Conservation (phyloP, 2,113 vertebrate genomes). For the Sinocyclocheilus rhinocerous region DNA sequence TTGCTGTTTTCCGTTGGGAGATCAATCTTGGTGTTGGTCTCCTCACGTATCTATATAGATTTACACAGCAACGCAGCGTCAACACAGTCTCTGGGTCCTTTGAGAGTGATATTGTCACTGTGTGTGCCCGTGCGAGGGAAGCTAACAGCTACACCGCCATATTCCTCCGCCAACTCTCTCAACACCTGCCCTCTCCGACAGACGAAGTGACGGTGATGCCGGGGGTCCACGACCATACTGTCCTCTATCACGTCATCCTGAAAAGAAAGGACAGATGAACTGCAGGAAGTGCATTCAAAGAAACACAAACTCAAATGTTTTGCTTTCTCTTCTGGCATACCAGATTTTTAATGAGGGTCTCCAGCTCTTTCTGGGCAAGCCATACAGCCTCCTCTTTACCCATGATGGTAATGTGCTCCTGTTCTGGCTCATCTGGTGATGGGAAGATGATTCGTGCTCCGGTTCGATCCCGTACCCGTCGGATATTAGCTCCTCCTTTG, state of each 20-base stretch:
- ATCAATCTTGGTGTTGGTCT: too few species aligned
- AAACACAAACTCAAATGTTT: too few species aligned
- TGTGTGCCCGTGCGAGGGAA: slow-evolving; percentile 79
- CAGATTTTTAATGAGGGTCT: slow-evolving; percentile 79
- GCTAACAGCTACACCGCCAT: slow-evolving; percentile 80
- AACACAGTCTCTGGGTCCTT: slow-evolving; percentile 81
- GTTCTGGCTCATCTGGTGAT: slow-evolving; percentile 72
- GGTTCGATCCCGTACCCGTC: slow-evolving; percentile 76
- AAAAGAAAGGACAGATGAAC: not conserved
- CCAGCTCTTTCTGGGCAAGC: slow-evolving; percentile 77
- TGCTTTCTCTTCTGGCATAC: slow-evolving; percentile 57
- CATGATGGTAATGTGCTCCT: slow-evolving; percentile 81
- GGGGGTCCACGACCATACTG: slow-evolving; percentile 75
- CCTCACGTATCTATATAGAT: too few species aligned
- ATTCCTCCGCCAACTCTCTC: slow-evolving; percentile 79
- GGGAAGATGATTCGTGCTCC: slow-evolving; percentile 81
- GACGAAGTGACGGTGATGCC: slow-evolving; percentile 81
- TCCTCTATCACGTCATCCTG: slow-evolving; percentile 83
- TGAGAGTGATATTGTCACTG: slow-evolving; percentile 77
- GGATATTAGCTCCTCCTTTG: slow-evolving; percentile 78
- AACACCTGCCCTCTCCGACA: slow-evolving; percentile 78
- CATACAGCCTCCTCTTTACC: slow-evolving; percentile 79
- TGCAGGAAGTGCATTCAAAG: too few species aligned
- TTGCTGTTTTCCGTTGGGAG: too few species aligned
- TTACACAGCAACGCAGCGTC: too few species aligned